Base-by-base conservation (phyloP, 2,797 vertebrate species). In the Ctenopoma kingsleyae region DNA sequence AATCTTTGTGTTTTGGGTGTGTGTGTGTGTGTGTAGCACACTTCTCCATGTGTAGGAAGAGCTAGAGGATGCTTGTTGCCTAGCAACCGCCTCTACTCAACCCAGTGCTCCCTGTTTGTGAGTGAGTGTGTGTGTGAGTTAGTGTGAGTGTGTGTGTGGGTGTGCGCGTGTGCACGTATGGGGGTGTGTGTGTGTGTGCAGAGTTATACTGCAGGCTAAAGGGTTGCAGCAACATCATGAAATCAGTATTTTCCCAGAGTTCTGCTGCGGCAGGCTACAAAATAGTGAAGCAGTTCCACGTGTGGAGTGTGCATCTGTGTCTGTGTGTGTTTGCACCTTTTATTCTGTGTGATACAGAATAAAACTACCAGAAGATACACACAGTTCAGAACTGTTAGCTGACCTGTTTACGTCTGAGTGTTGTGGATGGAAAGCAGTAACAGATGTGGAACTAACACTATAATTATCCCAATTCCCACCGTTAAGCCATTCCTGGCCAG, bases 1-100 rank as follows among this genome's bases (percentile, higher is more conserved):
- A 72, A 43, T 79, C 17, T 16, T 38, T 58, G 59, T 64, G 69
- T 76, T 76, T 62, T 46, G 10, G 15, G 27, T 30, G 27, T 30
- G 27, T 27, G 27, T 3, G 23, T 76, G 54, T 52, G 71, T 71
- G 71, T 38, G n/a, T 17, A 75, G 62, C 51, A 73, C 74, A 68
- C 56, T 61, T 60, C 36, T 67, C 51, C 51, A 51, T 85, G 87
- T 93, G 91, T 87, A 89, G 88, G 90, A 85, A 84, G 87, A 90
- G 70, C 71, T 49, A 71, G 83, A 87, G 84, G 87, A 91, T 90
- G 88, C 89, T 87, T 93, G 94, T 95, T 94, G 87, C 94, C 80
- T 93, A 92, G 94, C 92, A 94, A 93, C 90, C 63, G 10, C 70
- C 71, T 82, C 70, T 65, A 65, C 70, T 76, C 78, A 79, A 83